Base-by-base conservation (phyloP, 2,888 invertebrate species). In the Chymomyza amoena region DNA sequence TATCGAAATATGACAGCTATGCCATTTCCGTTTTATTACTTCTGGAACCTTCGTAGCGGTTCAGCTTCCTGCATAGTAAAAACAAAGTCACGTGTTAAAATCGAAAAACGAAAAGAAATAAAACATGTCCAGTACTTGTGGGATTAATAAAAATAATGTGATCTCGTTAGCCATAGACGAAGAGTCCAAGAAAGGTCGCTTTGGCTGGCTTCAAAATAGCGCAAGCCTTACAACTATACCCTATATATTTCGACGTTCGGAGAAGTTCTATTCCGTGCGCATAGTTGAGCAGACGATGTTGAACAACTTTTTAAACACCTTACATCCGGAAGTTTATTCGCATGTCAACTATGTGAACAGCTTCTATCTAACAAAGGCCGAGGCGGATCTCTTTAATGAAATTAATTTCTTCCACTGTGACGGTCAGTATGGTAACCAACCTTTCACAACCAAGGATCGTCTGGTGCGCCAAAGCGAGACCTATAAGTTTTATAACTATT, bases 341-440 rank as follows among this genome's bases (percentile, higher is more conserved):
- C 96, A 96, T 78, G 97, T 97, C 91, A 97, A 97, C 18, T 96
- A 96, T 90, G 96, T 98, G 82, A 94, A 96, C 80, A 97, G 97
- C 92, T 97, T 97, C 92, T 98, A 97, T 91, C 96, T 98, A 79
- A 97, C 97, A 0, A 96, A 96, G 78, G 94, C 95, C 0, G 98
- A 98, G 92, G 96, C 97, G 71, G 94, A 96, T 82, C 93, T 98
- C 18, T 93, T 98, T 61, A 97, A 97, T 88, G 98, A 98, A 92
- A 97, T 98, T 79, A 98, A 98, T 92, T 93, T 94, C 76, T 95
- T 95, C 90, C 98, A 98, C 91, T 97, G 97, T 92, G 97, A 97
- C 87, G 95, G 94, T 75, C 96, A 96, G 90, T 98, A 96, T 91
- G 98, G 98, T 13, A 94, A 96, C 67, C 97, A 97, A 77, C 94